Conservation (phyloP, 1,140 invertebrate genomes). For the Brachystomella parvula region DNA sequence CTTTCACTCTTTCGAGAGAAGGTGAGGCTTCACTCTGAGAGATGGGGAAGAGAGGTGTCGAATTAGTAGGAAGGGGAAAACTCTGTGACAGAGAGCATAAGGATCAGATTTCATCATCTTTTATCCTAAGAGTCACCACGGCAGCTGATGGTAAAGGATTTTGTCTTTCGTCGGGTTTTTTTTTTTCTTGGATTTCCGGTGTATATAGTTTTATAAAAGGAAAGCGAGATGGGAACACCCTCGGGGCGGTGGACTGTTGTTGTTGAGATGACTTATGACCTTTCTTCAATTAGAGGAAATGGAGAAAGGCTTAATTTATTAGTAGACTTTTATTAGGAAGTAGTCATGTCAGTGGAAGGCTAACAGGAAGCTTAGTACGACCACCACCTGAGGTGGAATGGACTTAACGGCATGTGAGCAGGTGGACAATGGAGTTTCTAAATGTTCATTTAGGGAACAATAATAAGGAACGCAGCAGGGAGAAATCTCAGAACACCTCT, state of each 20-base stretch:
- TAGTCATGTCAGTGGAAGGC: no score
- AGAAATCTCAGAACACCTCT: no score
- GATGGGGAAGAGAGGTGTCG: neutral
- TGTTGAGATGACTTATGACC: slow-evolving; percentile 6
- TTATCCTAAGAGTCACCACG: neutral
- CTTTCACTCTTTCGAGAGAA: no score
- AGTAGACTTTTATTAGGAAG: neutral
- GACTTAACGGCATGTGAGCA: neutral
- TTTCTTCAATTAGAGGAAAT: no score
- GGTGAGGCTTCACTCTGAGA: neutral
- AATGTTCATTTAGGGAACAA: slow-evolving; percentile 30
- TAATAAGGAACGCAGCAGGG: neutral
- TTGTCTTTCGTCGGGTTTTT: neutral
- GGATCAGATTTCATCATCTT: slow-evolving; percentile 6
- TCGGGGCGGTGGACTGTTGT: no score
- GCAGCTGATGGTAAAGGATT: neutral
- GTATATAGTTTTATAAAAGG: neutral
- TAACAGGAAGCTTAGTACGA: neutral
- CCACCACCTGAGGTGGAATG: neutral
- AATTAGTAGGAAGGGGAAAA: neutral
- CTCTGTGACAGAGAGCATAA: neutral
- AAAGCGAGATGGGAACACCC: neutral
- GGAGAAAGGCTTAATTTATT: neutral
- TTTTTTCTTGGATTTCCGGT: neutral
- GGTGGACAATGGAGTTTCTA: neutral